Evolutionary conservation across 1,140 invertebrate species (phyloP), one percentile per base, ranked within the genome.

Genomic region (Bicyclus anynana): DNA sequence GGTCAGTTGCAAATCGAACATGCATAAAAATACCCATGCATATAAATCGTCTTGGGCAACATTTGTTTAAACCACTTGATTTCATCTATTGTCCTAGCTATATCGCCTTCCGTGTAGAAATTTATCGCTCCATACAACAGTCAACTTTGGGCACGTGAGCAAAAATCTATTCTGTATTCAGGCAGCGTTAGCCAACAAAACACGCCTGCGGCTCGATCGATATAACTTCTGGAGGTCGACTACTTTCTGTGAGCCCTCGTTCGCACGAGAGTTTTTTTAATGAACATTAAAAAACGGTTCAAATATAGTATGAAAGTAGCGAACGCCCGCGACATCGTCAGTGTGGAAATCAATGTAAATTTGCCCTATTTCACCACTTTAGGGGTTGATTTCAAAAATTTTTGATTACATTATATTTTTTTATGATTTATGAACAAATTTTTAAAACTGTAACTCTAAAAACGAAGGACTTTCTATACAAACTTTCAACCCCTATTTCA

Each of bases 151-250:
- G 29, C 6, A 27, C 13, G 21, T 56, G 13, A 49, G 47, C 23
- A 50, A 49, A 56, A 56, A 56, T 21, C 29, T 6, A 65, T 46
- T 55, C 40, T 52, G 53, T 60, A 60, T 65, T 65, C 62, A 16
- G 53, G 42, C 40, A 17, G 44, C 56, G 64, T 59, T 59, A 48
- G 44, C 52, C 46, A 57, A 60, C 54, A 59, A 60, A 50, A 23
- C 48, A 56, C 40, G 23, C 27, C 42, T 16, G 20, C 2, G 13
- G 37, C 1, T 29, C 48, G 56, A 67, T 67, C 53, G 46, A 65
- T 61, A 65, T 58, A 16, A 58, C 51, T 27, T n/a, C 4, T 13
- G 57, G 54, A 69, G 69, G 69, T 69, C 69, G 58, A 69, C 69
- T 29, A 67, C 67, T 69, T 69, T 69, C 64, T 47, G 58, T 20